phyloP scores from a whole-genome alignment of 2,113 vertebrate genomes.

The Leucoraja erinaceus region DNA sequence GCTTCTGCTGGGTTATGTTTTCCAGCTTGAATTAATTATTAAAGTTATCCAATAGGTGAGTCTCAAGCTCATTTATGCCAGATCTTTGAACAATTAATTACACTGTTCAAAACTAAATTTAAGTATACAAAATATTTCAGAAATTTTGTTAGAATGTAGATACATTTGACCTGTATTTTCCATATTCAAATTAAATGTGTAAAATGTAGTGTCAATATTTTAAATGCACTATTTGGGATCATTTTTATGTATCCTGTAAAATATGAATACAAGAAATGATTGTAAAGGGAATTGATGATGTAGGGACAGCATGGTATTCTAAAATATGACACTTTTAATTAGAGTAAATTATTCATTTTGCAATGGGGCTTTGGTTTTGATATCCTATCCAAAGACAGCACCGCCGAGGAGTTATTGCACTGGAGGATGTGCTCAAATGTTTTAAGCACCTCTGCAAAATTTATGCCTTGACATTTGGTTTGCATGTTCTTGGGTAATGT shows the following conservation, averaged over 20 bases:
- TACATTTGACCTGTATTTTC: neutral
- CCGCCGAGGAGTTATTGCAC: too few species aligned
- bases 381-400: too few species aligned
- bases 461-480: neutral
- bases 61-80: neutral
- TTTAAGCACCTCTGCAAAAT: neutral
- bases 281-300: neutral
- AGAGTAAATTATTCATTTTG: too few species aligned
- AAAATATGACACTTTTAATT: neutral
- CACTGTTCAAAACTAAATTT: neutral
- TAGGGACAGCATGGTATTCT: neutral
- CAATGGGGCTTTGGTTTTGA: too few species aligned
- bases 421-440: too few species aligned
- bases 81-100: neutral
- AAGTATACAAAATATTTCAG: neutral
- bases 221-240: neutral
- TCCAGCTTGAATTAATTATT: constrained; percentile 29
- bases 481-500: neutral
- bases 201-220: neutral
- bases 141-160: neutral
- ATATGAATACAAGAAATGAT: neutral
- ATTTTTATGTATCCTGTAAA: neutral
- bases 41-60: neutral
- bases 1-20: neutral
- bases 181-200: neutral